Percentiles rank a stretch among this genome's conserved stretches.
These are phyloP conservation scores for Porites australiensis DNA, from an alignment of 64 coral and sea anemone species.

Conservation along the genomic window DNA sequence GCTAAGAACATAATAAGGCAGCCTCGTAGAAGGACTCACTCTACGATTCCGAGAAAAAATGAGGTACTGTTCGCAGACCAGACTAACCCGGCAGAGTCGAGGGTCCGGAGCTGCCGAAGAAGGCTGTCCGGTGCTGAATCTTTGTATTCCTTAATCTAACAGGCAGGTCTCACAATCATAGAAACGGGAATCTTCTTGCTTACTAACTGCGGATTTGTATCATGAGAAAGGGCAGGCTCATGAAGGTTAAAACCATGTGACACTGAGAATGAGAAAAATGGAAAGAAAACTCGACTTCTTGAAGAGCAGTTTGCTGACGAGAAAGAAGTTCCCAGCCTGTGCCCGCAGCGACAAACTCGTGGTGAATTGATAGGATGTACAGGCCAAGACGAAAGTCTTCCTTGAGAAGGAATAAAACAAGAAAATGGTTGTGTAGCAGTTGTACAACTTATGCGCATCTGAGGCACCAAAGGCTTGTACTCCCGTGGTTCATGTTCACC, in stretches of 20 bases:
- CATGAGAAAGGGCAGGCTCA: not conserved
- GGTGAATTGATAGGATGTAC: not conserved
- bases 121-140: too few species aligned
- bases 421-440: not conserved
- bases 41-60: too few species aligned
- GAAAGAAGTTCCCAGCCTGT: not conserved
- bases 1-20: too few species aligned
- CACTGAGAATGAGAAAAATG: not conserved
- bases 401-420: too few species aligned
- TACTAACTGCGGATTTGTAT: too few species aligned
- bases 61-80: too few species aligned
- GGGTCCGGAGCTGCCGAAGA: too few species aligned
- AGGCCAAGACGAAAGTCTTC: too few species aligned
- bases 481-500: not conserved
- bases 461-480: not conserved
- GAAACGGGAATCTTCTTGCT: not conserved
- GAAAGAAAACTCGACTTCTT: not conserved
- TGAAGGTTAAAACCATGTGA: not conserved
- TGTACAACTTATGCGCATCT: not conserved
- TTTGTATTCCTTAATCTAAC: too few species aligned
- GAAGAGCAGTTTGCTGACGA: not conserved
- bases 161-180: not conserved
- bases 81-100: too few species aligned
- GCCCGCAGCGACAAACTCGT: not conserved
- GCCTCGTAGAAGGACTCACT: too few species aligned